Percentiles rank a stretch among this genome's conserved stretches.
These are phyloP conservation scores for Protobothrops flavoviridis DNA, from an alignment of 2,113 vertebrate species.

Conservation along the genomic window DNA sequence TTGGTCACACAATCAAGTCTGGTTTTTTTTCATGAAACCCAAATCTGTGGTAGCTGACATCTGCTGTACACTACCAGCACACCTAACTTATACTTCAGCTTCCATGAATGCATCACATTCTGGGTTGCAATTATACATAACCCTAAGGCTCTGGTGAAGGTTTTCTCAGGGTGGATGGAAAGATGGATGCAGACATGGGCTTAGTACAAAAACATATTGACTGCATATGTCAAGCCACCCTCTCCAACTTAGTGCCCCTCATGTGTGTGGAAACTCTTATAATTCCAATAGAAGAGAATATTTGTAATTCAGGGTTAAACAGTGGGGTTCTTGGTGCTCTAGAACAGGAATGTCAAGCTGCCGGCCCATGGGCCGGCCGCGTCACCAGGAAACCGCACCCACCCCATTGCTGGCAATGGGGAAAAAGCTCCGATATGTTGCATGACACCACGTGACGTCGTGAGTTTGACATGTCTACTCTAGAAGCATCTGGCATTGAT, in stretches of 20 bases:
- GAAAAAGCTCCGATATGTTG: too few relatives aligned
- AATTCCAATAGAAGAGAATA: background rate
- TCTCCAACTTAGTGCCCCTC: background rate
- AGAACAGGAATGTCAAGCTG: background rate
- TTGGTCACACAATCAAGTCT: too few relatives aligned
- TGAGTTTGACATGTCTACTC: background rate
- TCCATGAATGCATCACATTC: background rate
- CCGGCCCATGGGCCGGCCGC: too few relatives aligned
- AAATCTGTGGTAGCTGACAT: background rate
- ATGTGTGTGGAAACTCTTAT: background rate
- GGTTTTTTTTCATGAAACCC: too few relatives aligned
- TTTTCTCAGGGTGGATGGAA: background rate
- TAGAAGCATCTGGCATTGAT: background rate
- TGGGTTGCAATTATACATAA: background rate
- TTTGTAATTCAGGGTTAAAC: background rate
- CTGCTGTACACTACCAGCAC: background rate
- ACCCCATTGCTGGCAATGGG: too few relatives aligned
- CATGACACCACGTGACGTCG: too few relatives aligned
- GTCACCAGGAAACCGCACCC: too few relatives aligned
- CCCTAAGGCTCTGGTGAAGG: background rate
- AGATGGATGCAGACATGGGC: background rate
- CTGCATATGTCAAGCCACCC: too few relatives aligned
- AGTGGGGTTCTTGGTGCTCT: background rate
- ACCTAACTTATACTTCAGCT: background rate
- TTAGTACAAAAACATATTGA: background rate